Conservation (phyloP, 1,140 invertebrate species). For the Portunus trituberculatus region DNA sequence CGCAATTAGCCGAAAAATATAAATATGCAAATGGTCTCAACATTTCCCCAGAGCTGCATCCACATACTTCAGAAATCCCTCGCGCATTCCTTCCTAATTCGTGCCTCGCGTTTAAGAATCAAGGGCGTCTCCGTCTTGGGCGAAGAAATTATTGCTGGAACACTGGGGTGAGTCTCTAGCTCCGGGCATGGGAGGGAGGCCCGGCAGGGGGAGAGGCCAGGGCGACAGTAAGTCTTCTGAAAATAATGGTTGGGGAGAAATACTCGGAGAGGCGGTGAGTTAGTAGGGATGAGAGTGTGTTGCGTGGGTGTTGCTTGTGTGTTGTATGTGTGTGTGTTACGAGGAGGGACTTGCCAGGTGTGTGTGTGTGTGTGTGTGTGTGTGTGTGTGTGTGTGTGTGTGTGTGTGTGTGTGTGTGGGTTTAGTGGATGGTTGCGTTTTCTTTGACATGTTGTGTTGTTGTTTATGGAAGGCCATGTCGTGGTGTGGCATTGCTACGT, state of each 20-base stretch:
- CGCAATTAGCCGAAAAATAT: constrained; percentile 12
- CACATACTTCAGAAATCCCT: constrained; percentile 35
- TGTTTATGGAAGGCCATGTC: too few relatives aligned
- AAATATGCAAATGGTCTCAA: constrained; percentile 5
- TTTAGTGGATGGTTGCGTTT: too few relatives aligned
- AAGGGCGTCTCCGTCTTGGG: constrained; percentile 50
- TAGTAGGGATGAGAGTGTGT: constrained; percentile 13
- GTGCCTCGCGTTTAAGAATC: constrained; percentile 45
- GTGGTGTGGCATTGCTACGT: too few relatives aligned
- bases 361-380: too few relatives aligned
- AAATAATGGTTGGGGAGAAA: constrained; percentile 35
- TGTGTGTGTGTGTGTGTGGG: background rate
- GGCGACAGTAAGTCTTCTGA: constrained; percentile 31
- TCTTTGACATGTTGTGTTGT: too few relatives aligned
- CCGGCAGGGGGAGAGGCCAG: background rate
- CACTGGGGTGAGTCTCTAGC: constrained; percentile 28
- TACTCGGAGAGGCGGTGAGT: background rate
- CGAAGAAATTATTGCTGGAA: constrained; percentile 44
- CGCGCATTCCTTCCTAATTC: constrained; percentile 47
- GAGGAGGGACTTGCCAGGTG: too few relatives aligned
- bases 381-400: background rate
- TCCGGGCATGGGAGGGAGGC: background rate
- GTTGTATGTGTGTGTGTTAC: background rate
- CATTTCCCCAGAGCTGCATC: background rate
- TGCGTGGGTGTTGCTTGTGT: background rate